These are phyloP conservation scores for Urocynchramus pylzowi DNA, from an alignment of 2,113 vertebrate species.

Conservation along the genomic window DNA sequence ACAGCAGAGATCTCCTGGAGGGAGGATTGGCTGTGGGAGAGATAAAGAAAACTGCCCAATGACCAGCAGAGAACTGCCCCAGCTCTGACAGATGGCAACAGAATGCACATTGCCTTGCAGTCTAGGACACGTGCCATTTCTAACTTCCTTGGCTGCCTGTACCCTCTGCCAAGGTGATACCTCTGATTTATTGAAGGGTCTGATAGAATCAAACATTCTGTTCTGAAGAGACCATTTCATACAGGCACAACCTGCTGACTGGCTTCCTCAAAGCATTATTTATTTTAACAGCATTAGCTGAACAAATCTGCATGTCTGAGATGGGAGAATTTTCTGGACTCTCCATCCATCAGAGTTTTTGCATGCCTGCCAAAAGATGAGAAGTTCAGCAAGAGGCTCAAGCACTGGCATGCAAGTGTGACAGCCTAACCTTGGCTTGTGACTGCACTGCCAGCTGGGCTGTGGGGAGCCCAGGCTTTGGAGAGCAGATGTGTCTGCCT, in stretches of 20 bases:
- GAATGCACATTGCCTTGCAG: too few species aligned
- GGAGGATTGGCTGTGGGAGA: too few species aligned
- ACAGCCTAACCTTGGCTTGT: background rate
- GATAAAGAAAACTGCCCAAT: too few species aligned
- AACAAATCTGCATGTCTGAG: background rate
- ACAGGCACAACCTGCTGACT: background rate
- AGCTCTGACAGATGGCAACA: too few species aligned
- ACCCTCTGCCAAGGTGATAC: too few species aligned
- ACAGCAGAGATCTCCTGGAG: too few species aligned
- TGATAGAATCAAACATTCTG: background rate
- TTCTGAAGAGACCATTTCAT: background rate
- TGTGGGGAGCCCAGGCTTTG: background rate
- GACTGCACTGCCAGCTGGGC: background rate
- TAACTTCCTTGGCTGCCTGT: too few species aligned
- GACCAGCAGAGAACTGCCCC: too few species aligned
- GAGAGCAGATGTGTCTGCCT: background rate
- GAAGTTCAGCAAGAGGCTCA: background rate
- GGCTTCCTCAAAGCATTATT: background rate
- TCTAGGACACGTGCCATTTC: too few species aligned
- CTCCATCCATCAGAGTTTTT: background rate
- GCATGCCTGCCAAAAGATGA: background rate
- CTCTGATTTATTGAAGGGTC: background rate
- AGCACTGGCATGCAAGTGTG: background rate
- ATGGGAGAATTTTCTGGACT: background rate
- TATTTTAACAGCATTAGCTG: background rate